Evolutionary conservation across 2,888 invertebrate genomes (phyloP).

Genomic region (Bedellia somnulentella): DNA sequence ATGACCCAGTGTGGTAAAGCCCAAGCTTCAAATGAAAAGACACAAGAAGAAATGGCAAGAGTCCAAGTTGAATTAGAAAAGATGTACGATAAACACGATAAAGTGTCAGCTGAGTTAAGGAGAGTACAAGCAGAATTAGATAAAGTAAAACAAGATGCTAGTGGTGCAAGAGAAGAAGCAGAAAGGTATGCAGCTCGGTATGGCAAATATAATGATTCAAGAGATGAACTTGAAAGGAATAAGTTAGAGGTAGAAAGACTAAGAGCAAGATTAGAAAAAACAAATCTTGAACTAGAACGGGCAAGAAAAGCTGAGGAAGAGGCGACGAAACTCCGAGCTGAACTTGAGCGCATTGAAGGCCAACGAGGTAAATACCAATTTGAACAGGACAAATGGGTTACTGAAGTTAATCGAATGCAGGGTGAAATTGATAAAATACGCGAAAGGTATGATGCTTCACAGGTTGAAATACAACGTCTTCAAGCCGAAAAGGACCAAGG

Average conservation of each 20-base stretch:
- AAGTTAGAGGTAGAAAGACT: conserved; percentile 81
- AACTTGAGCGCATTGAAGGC: conserved; percentile 74
- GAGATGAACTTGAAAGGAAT: conserved; percentile 76
- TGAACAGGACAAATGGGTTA: conserved; percentile 57
- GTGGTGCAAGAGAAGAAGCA: conserved; percentile 78
- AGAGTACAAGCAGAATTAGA: conserved; percentile 79
- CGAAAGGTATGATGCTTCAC: conserved; percentile 74
- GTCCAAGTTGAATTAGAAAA: conserved; percentile 87
- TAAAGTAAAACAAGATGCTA: conserved; percentile 68
- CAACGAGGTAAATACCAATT: conserved; percentile 65
- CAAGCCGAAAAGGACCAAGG: conserved; percentile 67
- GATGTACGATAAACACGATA: conserved; percentile 88
- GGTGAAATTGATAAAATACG: conserved; percentile 72
- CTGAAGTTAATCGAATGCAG: conserved; percentile 76
- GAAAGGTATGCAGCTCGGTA: conserved; percentile 72
- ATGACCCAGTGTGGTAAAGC: conserved; percentile 86
- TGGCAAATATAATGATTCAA: conserved; percentile 75
- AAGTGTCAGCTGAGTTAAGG: conserved; percentile 78
- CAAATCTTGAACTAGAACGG: conserved; percentile 76
- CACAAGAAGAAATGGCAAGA: conserved; percentile 86
- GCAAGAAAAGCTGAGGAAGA: conserved; percentile 72
- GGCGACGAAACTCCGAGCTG: conserved; percentile 66
- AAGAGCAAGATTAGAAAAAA: conserved; percentile 78
- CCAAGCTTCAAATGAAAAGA: conserved; percentile 82
- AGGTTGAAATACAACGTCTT: conserved; percentile 72